phyloP scores from a whole-genome alignment of 2,888 invertebrate genomes.

The Glomeris marginata region DNA sequence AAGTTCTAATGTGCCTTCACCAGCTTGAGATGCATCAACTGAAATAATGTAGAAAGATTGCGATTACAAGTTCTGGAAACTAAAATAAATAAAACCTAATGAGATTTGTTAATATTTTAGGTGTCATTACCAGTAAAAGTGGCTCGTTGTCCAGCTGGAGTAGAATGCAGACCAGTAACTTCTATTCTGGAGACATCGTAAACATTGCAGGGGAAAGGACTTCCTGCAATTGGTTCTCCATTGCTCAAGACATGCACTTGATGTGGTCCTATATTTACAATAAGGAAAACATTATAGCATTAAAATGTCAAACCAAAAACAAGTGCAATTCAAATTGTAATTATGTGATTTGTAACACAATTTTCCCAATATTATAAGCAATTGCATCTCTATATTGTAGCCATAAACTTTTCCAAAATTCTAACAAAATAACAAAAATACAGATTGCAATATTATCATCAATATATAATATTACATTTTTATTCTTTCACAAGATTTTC shows the following conservation, averaged over 20 bases:
- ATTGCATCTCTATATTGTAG: no score
- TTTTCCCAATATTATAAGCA: no score
- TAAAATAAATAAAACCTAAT: neutral
- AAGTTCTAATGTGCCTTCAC: conserved; percentile 79
- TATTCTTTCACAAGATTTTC: no score
- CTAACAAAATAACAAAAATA: no score
- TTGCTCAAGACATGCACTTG: conserved; percentile 52
- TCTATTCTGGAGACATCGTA: conserved; percentile 60
- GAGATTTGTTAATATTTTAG: neutral
- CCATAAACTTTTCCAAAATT: no score
- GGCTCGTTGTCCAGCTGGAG: conserved; percentile 26
- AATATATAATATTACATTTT: no score
- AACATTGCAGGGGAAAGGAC: conserved; percentile 86
- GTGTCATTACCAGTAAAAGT: conserved; percentile 28
- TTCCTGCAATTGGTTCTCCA: conserved; percentile 71
- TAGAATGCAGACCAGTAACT: conserved; percentile 32
- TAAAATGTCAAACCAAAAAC: conserved; percentile 4
- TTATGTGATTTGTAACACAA: no score
- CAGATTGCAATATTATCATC: no score
- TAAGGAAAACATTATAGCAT: neutral
- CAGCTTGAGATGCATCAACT: conserved; percentile 88
- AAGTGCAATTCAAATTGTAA: conserved; percentile 3
- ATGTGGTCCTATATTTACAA: conserved; percentile 47
- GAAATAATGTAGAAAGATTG: conserved; percentile 6
- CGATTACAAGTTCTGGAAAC: neutral